Evolutionary conservation across 2,797 vertebrate genomes (phyloP).

Genomic region (Cetoscarus ocellatus): DNA sequence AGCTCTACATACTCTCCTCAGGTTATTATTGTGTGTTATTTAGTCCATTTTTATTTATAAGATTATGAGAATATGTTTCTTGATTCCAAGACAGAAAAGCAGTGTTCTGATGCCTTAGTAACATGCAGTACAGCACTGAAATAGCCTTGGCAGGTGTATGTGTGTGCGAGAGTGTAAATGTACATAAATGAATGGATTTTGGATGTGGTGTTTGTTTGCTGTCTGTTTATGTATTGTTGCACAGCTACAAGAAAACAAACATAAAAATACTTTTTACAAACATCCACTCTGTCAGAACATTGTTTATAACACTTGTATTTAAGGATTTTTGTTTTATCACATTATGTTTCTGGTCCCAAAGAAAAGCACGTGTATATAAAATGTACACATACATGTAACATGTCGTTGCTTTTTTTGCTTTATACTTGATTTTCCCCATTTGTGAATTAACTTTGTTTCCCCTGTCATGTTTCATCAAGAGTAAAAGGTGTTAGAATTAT

Average conservation of each 20-base stretch:
- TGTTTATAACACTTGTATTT: slow-evolving; percentile 34
- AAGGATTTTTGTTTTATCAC: slow-evolving; percentile 32
- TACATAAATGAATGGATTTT: slow-evolving; percentile 42
- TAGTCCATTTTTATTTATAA: slow-evolving; percentile 85
- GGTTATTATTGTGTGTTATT: slow-evolving; percentile 83
- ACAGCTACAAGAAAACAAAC: slow-evolving; percentile 42
- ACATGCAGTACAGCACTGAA: slow-evolving; percentile 73
- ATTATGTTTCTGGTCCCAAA: slow-evolving; percentile 51
- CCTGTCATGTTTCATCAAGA: not conserved
- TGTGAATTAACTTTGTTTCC: slow-evolving; percentile 21
- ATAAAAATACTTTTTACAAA: slow-evolving; percentile 18
- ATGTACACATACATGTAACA: slow-evolving; percentile 46
- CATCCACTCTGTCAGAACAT: slow-evolving; percentile 24
- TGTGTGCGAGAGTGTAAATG: slow-evolving; percentile 28
- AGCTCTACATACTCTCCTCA: slow-evolving; percentile 82
- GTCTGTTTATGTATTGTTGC: slow-evolving; percentile 50
- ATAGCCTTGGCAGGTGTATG: slow-evolving; percentile 44
- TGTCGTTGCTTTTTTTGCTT: slow-evolving; percentile 59
- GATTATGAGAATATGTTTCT: slow-evolving; percentile 79
- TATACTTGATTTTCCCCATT: slow-evolving; percentile 69
- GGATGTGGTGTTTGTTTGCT: slow-evolving; percentile 29
- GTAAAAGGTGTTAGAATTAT: not conserved
- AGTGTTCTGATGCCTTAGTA: slow-evolving; percentile 54
- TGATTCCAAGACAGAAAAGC: slow-evolving; percentile 59
- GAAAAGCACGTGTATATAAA: slow-evolving; percentile 71